Conservation (phyloP, 2,888 invertebrate genomes). For the Parnassius glacialis region DNA sequence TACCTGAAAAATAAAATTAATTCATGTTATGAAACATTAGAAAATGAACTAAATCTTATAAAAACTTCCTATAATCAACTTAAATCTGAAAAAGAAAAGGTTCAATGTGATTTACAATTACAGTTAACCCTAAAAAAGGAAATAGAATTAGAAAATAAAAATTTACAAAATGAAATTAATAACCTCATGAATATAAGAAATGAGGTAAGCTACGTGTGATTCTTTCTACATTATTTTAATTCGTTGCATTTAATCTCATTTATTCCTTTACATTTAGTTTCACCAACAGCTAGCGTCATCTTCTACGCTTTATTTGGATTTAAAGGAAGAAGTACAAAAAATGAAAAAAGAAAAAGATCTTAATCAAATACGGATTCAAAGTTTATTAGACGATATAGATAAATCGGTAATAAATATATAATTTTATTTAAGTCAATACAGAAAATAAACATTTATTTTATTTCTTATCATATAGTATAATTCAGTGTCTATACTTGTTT, state of each 20-base stretch:
- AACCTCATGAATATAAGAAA: slow-evolving; percentile 48
- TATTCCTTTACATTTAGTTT: neutral
- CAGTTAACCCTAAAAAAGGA: slow-evolving; percentile 41
- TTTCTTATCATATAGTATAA: no score
- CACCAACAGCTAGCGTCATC: slow-evolving; percentile 5
- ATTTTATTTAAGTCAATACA: neutral
- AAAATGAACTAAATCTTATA: slow-evolving; percentile 47
- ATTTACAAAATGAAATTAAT: slow-evolving; percentile 47
- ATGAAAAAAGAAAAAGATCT: slow-evolving; percentile 56
- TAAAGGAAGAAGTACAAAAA: slow-evolving; percentile 52
- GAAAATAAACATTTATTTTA: no score
- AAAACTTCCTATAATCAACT: slow-evolving; percentile 42
- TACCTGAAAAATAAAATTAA: slow-evolving; percentile 48
- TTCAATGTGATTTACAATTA: slow-evolving; percentile 45
- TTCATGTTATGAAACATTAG: slow-evolving; percentile 46
- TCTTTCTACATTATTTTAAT: neutral
- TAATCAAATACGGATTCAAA: slow-evolving; percentile 50
- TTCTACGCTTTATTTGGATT: slow-evolving; percentile 33
- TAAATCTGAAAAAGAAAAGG: slow-evolving; percentile 47
- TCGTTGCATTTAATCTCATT: neutral
- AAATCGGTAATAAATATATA: slow-evolving; percentile 46
- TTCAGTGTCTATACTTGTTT: neutral
- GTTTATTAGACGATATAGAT: slow-evolving; percentile 56
- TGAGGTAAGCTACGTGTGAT: slow-evolving; percentile 43
- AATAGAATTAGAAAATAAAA: slow-evolving; percentile 47